Evolutionary conservation across 2,113 vertebrate genomes (phyloP).

Genomic region (Neotragus pygmaeus): DNA sequence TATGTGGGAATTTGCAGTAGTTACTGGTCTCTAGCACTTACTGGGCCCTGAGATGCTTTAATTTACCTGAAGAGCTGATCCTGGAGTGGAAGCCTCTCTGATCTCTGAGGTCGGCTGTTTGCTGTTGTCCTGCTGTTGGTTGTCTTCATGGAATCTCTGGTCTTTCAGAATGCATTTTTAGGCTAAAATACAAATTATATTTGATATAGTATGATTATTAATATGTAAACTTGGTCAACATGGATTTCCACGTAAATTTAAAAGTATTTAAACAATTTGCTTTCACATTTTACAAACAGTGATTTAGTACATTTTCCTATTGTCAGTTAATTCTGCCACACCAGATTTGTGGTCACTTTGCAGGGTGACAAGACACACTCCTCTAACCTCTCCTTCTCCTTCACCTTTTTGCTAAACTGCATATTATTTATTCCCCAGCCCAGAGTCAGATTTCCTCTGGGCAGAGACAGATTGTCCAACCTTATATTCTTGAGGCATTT

Average conservation of each 20-base stretch:
- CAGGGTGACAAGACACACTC: neutral
- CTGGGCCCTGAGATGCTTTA: neutral
- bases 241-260: neutral
- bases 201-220: neutral
- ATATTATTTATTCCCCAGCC: neutral
- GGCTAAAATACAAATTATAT: neutral
- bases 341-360: neutral
- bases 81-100: neutral
- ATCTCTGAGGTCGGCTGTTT: neutral
- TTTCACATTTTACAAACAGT: neutral
- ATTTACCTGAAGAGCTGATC: neutral
- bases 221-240: neutral
- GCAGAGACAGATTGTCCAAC: neutral
- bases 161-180: neutral
- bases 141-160: neutral
- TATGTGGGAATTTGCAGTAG: neutral
- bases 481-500: neutral
- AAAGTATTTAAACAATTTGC: neutral
- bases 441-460: neutral
- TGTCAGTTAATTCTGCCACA: neutral
- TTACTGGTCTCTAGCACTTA: neutral
- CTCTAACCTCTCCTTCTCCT: neutral
- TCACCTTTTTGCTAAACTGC: slow-evolving; percentile 11
- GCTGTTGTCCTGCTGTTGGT: neutral
- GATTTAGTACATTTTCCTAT: neutral